Base-by-base conservation (phyloP, 2,113 vertebrate genomes). In the Anas platyrhynchos region DNA sequence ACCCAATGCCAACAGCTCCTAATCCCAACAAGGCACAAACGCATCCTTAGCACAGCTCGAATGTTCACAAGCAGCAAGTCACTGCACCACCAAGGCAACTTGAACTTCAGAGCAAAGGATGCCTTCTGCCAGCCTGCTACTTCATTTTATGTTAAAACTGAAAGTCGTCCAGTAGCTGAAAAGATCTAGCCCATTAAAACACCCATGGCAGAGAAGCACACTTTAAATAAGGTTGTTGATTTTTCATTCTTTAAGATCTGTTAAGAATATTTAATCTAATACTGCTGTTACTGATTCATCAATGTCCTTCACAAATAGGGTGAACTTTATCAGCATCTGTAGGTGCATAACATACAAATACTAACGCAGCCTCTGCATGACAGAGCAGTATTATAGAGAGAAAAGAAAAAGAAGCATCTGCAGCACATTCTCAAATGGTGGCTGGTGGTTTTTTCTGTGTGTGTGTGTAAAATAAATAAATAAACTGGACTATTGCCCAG, bases 401-500 rank as follows among this genome's bases (percentile, higher is more conserved):
- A n/a, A 16, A 34, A 15, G n/a, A 10, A 34, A 44, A 27, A 75
- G 93, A 69, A 75, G 23, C 26, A 12, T 29, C 88, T 73, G 36
- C 44, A 67, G 67, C 11, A 72, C n/a, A 88, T 43, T 83, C 52
- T 91, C 54, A 82, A 65, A 69, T 82, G 29, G 78, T 48, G 46
- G 20, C 6, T 46, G 44, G 44, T 46, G 44, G 17, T 46, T 46
- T 46, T 44, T 44, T 17, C 43, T 44, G 43, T 46, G 17, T 46
- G 44, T 46, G 44, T 46, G 44, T 46, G 46, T 48, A 48, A 48
- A 48, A 48, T 48, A 48, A 48, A 48, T 48, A 48, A 48, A 48
- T 11, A 48, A 48, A 48, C 46, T 95, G 92, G 76, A 93, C 95
- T 94, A 86, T 88, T 93, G 94, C 62, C 91, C 76, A 86, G 69